phyloP scores from a whole-genome alignment of 2,797 vertebrate genomes.

The Pogoniulus pusillus region DNA sequence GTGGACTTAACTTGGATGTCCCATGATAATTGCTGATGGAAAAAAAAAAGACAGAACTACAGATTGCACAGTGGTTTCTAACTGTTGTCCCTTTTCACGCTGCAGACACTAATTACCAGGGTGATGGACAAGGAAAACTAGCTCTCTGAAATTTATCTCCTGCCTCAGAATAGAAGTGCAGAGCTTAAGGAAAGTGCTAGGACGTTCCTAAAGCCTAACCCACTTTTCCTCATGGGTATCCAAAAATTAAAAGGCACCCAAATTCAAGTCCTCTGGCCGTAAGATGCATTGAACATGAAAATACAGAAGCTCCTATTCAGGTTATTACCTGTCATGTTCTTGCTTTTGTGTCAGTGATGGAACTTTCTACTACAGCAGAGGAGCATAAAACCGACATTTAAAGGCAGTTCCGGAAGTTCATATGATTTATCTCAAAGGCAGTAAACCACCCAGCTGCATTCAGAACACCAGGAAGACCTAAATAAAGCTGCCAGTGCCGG shows the following conservation, averaged over 20 bases:
- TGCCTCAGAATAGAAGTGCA: background rate
- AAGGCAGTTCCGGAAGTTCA: background rate
- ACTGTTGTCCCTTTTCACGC: background rate
- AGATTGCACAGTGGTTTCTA: background rate
- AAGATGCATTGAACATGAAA: background rate
- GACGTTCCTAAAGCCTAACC: background rate
- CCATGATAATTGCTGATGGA: background rate
- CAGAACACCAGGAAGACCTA: background rate
- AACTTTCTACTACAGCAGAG: background rate
- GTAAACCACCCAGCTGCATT: background rate
- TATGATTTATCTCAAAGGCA: background rate
- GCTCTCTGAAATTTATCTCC: background rate
- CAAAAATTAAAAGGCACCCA: background rate
- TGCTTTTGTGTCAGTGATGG: background rate
- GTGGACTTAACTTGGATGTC: background rate
- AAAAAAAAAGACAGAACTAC: background rate
- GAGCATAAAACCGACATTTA: background rate
- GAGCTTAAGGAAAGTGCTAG: background rate
- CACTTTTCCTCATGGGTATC: background rate
- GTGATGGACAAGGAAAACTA: background rate
- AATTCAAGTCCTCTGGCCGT: background rate
- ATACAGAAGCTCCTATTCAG: background rate
- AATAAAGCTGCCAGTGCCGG: background rate
- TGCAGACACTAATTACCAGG: background rate
- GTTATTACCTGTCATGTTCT: background rate